Evolutionary conservation across 2,113 vertebrate genomes (phyloP), one percentile per base, ranked within the genome.

Genomic region (Dicaeum eximium): DNA sequence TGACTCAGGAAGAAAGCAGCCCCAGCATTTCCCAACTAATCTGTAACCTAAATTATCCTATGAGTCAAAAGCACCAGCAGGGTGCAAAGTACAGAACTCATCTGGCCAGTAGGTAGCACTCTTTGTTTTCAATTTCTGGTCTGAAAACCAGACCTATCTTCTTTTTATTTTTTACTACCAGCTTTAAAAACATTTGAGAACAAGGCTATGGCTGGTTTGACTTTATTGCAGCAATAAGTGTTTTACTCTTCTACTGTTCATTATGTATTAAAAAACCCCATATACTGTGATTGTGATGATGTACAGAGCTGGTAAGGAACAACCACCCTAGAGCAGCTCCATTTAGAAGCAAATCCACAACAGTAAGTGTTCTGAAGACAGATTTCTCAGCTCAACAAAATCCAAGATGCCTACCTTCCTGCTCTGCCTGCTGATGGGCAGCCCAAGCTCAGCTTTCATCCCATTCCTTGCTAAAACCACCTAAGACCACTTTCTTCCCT

Each of bases 71-170:
- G 44, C 13, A 78, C n/a, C 3, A 2, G 73, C 51, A 3, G 1
- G 64, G 57, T 9, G 21, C 28, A 11, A 54, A 45, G 50, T 22
- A 48, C 5, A 14, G 61, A 66, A 67, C 54, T 33, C 77, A 62
- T 70, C 11, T 13, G 1, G 82, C 67, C 94, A 92, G 86, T 94
- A 97, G 91, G 88, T 57, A 92, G 90, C 86, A 94, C 64, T 73
- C 85, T 96, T 45, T 48, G 62, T 67, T 92, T 20, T 57, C 57
- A 61, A 54, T 30, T 75, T 61, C 65, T 61, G 25, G 7, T 23
- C 50, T 67, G 37, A 53, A 83, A 72, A 51, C 51, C 37, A 87
- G 22, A 62, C 33, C 11, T 48, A 33, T 56, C 13, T 60, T 40
- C 51, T 60, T 58, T 40, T n/a, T 51, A 27, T 28, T 33, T 85